Base-by-base conservation (phyloP, 2,797 vertebrate species). In the Danio choprae region DNA sequence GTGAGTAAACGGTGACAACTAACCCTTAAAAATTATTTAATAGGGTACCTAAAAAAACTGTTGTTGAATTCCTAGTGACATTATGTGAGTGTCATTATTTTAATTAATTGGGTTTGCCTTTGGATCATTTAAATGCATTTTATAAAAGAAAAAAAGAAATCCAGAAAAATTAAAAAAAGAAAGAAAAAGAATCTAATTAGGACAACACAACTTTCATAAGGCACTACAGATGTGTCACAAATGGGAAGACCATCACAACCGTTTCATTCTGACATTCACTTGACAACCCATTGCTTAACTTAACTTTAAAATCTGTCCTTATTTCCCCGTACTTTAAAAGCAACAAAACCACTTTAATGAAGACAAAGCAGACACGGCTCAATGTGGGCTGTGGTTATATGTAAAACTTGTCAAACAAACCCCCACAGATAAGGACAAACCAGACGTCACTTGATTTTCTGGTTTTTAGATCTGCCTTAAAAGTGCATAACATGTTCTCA, bases 381-480 rank as follows among this genome's bases (percentile, higher is more conserved):
- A 68, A 48, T 11, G 11, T 18, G 29, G 12, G 18, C 46, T 15
- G n/a, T 20, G 20, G 38, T 55, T 74, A n/a, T 18, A 48, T 41
- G 62, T 13, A 36, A 40, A 60, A 44, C 1, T 16, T 69, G 51
- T 51, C 48, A 79, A 81, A 75, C 65, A 48, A 55, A 62, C 56
- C 67, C 20, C 43, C 5, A 5, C 9, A 13, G 20, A 70, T 58
- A 60, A 63, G 3, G 7, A 65, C 51, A 22, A 48, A 36, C 8
- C 40, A 38, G 16, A 44, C 12, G 4, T 68, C 43, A 81, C 65
- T 77, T 41, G 80, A 87, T 68, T 81, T 84, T 80, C 74, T 50
- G 67, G 83, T 83, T 80, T 67, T 16, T n/a, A 63, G 43, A 74
- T 53, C 41, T 55, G 56, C 51, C 59, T 55, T 22, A 29, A 48